Conservation (phyloP, 2,888 invertebrate genomes). For the Pocota personata region DNA sequence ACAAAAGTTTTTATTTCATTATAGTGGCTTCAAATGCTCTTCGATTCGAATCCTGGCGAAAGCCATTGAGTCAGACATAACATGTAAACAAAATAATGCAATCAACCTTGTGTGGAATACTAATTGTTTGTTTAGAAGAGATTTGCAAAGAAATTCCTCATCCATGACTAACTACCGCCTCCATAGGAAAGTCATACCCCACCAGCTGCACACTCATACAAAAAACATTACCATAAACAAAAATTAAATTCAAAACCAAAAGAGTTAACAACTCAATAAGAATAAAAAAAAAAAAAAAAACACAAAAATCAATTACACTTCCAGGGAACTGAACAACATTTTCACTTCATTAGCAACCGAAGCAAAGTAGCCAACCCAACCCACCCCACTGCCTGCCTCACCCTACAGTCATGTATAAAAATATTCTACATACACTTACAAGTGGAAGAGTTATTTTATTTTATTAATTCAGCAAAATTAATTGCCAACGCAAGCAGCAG, state of each 20-base stretch:
- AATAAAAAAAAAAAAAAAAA: constrained; percentile 4
- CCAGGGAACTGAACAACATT: constrained; percentile 34
- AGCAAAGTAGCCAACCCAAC: neutral
- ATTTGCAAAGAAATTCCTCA: constrained; percentile 37
- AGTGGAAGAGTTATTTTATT: constrained; percentile 52
- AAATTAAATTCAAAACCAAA: constrained; percentile 8
- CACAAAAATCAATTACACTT: constrained; percentile 56
- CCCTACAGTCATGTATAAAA: neutral
- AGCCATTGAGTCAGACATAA: neutral
- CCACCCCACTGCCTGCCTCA: constrained; percentile 4
- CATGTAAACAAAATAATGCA: neutral
- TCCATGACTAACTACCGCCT: constrained; percentile 38
- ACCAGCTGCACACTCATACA: neutral
- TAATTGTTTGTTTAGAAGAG: constrained; percentile 14
- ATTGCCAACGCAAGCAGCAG: constrained; percentile 52
- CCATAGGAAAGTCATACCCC: neutral
- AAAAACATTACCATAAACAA: constrained; percentile 8
- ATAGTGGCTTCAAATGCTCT: neutral
- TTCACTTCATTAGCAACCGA: constrained; percentile 66
- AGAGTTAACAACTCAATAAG: constrained; percentile 44
- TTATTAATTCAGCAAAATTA: constrained; percentile 67
- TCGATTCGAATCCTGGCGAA: neutral
- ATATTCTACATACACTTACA: constrained; percentile 11
- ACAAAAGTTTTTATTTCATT: no score
- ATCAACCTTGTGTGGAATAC: neutral